Evolutionary conservation across 1,140 invertebrate genomes (phyloP), one percentile per base, ranked within the genome.

Genomic region (Papilio helenus): DNA sequence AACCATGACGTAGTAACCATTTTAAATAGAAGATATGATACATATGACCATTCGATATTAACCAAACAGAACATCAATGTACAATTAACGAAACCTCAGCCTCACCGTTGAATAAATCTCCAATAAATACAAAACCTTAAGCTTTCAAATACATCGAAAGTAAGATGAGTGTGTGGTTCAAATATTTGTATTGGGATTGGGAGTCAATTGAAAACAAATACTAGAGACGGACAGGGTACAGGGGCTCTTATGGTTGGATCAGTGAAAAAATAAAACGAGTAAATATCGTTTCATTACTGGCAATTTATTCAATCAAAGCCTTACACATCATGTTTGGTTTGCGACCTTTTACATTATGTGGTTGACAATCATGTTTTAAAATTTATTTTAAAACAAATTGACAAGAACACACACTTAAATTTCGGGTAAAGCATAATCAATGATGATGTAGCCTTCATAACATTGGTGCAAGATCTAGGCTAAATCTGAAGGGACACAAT

Each of bases 91-190:
- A 12, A 61, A 26, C 58, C 58, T 23, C 58, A 26, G 58, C 58
- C 10, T 61, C 14, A 26, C 23, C 16, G 23, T 16, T 65, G 14
- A 34, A 65, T 29, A 61, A 61, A 16, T 16, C 61, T 65, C 26
- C 61, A 65, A 65, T 65, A 65, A 65, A 34, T 14, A 65, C 61
- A 68, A 68, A 68, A 34, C 26, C 61, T 68, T 34, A 68, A 68
- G 61, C 26, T 68, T 68, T 68, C 26, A 14, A 65, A 65, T 68
- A 26, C 61, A 26, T 68, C 61, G 26, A 34, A 68, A 68, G 61
- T 68, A 68, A 68, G 61, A 68, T 68, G 61, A 68, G 61, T 68
- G 61, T 68, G 61, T 34, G 61, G 61, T 68, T 68, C 61, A 68
- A 68, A 68, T 68, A 68, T 68, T 68, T 68, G 23, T 68, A 23